phyloP scores from a whole-genome alignment of 2,113 vertebrate species.

The Tauraco erythrolophus region DNA sequence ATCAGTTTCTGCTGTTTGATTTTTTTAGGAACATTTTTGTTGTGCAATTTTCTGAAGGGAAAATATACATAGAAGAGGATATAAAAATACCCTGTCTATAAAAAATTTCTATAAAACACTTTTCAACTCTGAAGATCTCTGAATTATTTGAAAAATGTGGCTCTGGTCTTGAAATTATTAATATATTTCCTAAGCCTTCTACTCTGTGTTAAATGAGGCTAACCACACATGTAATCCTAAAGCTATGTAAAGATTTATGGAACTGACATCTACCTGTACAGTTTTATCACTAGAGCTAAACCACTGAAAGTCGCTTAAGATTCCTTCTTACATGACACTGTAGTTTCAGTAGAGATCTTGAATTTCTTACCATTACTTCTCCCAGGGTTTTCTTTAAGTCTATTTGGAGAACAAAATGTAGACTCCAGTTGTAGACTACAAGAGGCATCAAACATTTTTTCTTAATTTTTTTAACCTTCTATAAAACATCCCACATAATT shows the following conservation, averaged over 20 bases:
- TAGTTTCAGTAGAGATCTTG: not conserved
- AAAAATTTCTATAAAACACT: not conserved
- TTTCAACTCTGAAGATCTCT: not conserved
- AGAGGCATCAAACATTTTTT: not conserved
- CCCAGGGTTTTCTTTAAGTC: not conserved
- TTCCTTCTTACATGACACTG: not conserved
- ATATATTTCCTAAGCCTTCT: not conserved
- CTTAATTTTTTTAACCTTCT: not conserved
- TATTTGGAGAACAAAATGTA: not conserved
- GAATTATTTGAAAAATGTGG: not conserved
- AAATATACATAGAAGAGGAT: not conserved
- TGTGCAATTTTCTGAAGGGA: not conserved
- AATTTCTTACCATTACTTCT: not conserved
- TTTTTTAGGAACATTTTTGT: not conserved
- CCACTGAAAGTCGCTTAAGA: not conserved
- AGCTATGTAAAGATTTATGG: not conserved
- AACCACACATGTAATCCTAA: not conserved
- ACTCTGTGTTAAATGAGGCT: not conserved
- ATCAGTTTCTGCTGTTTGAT: not conserved
- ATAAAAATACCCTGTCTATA: not conserved
- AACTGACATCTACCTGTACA: not conserved
- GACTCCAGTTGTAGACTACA: not conserved
- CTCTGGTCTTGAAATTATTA: not conserved
- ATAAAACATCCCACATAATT: not conserved
- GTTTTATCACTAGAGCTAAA: not conserved